A percentile compares a stretch with the other conserved stretches of the same genome.
Conservation (phyloP, 2,113 vertebrate species). For the Fregetta grallaria region DNA sequence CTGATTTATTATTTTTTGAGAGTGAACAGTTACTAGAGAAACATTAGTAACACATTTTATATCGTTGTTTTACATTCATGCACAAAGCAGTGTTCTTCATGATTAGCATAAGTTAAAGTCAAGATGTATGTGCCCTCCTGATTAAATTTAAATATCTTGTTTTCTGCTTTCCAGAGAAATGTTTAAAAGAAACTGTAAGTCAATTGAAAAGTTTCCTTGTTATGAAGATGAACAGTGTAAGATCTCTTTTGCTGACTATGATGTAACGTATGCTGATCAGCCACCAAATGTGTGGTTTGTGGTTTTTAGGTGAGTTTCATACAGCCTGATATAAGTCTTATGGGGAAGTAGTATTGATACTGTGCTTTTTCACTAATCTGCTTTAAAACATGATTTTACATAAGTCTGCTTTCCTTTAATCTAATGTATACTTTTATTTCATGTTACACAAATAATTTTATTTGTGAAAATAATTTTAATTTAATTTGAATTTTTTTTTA, state of each 20-base stretch:
- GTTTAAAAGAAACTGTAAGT: conserved; percentile 76
- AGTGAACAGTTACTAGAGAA: neutral
- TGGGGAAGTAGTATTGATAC: neutral
- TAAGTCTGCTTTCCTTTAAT: neutral
- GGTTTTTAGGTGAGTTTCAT: conserved; percentile 84
- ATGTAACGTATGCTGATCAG: conserved; percentile 73
- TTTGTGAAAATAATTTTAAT: neutral
- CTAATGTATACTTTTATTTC: neutral
- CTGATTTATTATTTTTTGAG: neutral
- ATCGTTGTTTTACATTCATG: neutral
- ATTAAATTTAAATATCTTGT: neutral
- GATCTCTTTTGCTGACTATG: conserved; percentile 80
- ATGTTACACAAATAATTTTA: neutral
- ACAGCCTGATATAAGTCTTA: neutral
- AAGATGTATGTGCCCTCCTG: neutral
- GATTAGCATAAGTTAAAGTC: neutral
- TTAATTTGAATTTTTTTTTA: conserved; percentile 42
- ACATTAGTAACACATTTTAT: neutral
- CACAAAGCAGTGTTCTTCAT: neutral
- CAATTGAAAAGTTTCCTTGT: conserved; percentile 77
- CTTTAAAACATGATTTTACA: neutral
- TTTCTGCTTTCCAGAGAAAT: conserved; percentile 77
- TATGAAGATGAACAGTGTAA: conserved; percentile 83
- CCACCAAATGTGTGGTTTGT: conserved; percentile 82
- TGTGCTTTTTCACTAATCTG: neutral